Base-by-base conservation (phyloP, 2,113 vertebrate species). In the Xiphophorus couchianus region DNA sequence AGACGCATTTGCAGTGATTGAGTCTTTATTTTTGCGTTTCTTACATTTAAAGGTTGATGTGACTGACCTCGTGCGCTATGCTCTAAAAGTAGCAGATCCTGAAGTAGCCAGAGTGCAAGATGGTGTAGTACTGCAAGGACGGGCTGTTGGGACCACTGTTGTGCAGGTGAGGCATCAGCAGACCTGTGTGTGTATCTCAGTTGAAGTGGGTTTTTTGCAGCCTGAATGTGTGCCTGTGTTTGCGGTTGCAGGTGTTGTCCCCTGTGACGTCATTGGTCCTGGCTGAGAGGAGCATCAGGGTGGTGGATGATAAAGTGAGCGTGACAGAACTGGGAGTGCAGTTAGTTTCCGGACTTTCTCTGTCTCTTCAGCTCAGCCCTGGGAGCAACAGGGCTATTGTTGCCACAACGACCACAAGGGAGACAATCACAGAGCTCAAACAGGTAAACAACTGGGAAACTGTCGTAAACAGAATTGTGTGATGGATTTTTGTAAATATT, bases 251-350 rank as follows among this genome's bases (percentile, higher is more conserved):
- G 97, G 96, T 99, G 74, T 83, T 98, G 87, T 99, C 97, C 14
- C 97, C 98, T 0, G 88, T 99, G 74, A 97, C 96, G 0, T 95
- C 96, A 0, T 90, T 93, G 6, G 96, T 97, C 87, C 80, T 99
- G 89, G 97, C 96, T 0, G 97, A 99, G 88, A 96, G 93, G 93
- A 96, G 91, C 27, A 90, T 99, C 91, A 95, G 93, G 0, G 97
- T 99, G 73, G 89, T 97, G 84, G 97, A 98, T 0, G 97, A 99
- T 84, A 99, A 97, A 93, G 98, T 99, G 92, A 96, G 96, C 22
- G 94, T 99, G 85, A 96, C 96, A 0, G 96, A 97, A 92, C 93
- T 98, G 3, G 96, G 97, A 1, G 95, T 98, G 83, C 96, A 98
- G 90, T 90, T 99, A 92, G 96, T 99, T 30, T 95, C 97, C 0